phyloP scores from a whole-genome alignment of 1,140 invertebrate species.

The Drosophila sucinea region DNA sequence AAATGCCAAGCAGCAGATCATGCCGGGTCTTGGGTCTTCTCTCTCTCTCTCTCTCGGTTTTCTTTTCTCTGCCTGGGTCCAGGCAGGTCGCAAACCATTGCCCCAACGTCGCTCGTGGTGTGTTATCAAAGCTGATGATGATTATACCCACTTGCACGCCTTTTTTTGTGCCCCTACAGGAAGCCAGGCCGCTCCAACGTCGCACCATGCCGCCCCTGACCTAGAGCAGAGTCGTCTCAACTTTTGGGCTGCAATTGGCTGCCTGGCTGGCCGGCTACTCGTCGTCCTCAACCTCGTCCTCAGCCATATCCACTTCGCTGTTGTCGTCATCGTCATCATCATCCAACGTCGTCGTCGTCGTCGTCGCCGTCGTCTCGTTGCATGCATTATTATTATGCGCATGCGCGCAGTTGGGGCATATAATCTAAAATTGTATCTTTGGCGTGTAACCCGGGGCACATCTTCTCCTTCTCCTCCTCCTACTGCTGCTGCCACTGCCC shows the following conservation, averaged over 20 bases:
- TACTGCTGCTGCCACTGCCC: conserved; percentile 18
- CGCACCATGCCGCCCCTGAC: conserved; percentile 39
- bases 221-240: conserved; percentile 22
- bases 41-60: conserved; percentile 30
- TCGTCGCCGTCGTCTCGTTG: conserved; percentile 60
- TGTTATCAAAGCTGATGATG: conserved; percentile 82
- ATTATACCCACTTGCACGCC: conserved; percentile 82
- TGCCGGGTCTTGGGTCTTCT: conserved; percentile 45
- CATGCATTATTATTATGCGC: conserved; percentile 82
- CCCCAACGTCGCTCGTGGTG: conserved; percentile 72
- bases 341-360: conserved; percentile 16
- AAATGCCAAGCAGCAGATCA: conserved; percentile 80
- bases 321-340: conserved; percentile 23
- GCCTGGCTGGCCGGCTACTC: conserved; percentile 32
- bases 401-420: conserved; percentile 81
- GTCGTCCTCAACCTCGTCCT: conserved; percentile 38
- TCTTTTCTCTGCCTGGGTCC: conserved; percentile 35
- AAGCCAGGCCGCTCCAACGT: conserved; percentile 33
- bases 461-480: conserved; percentile 48
- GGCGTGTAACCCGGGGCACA: conserved; percentile 81
- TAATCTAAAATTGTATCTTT: conserved; percentile 83
- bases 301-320: background rate
- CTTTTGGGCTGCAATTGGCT: conserved; percentile 72
- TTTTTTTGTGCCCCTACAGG: conserved; percentile 65
- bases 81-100: conserved; percentile 58